Evolutionary conservation across 2,797 vertebrate species (phyloP).

Genomic region (Ptychadena robeensis): DNA sequence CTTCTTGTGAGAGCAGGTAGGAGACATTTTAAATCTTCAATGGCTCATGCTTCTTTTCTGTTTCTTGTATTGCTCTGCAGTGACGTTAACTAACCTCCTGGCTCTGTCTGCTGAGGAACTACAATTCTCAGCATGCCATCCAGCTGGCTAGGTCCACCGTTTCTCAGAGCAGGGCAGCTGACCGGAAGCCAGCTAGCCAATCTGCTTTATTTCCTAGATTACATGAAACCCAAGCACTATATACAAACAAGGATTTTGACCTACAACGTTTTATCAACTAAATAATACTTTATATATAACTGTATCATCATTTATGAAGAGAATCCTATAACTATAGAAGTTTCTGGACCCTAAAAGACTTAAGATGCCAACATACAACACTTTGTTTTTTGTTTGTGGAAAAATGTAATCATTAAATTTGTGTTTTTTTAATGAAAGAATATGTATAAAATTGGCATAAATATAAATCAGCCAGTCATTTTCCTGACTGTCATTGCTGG

Average conservation of each 20-base stretch:
- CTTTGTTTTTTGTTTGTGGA: too few species aligned
- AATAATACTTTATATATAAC: background rate
- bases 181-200: background rate
- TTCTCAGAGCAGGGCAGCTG: background rate
- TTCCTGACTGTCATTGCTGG: background rate
- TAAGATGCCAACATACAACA: background rate
- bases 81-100: background rate
- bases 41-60: background rate
- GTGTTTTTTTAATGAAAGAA: too few species aligned
- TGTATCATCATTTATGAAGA: background rate
- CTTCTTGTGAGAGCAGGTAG: constrained; percentile 89
- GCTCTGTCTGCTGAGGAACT: background rate
- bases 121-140: background rate
- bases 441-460: too few species aligned
- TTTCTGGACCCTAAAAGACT: background rate
- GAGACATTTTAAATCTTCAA: constrained; percentile 29
- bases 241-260: background rate
- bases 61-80: background rate
- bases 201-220: background rate
- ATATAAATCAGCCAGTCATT: too few species aligned
- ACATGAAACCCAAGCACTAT: background rate
- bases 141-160: background rate
- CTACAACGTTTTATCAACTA: too few species aligned
- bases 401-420: too few species aligned
- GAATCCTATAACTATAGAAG: background rate